A percentile compares a stretch with the other conserved stretches of the same genome.
These are phyloP conservation scores for Nematopogon swammerdamellus DNA, from an alignment of 2,888 invertebrate species.

Conservation along the genomic window DNA sequence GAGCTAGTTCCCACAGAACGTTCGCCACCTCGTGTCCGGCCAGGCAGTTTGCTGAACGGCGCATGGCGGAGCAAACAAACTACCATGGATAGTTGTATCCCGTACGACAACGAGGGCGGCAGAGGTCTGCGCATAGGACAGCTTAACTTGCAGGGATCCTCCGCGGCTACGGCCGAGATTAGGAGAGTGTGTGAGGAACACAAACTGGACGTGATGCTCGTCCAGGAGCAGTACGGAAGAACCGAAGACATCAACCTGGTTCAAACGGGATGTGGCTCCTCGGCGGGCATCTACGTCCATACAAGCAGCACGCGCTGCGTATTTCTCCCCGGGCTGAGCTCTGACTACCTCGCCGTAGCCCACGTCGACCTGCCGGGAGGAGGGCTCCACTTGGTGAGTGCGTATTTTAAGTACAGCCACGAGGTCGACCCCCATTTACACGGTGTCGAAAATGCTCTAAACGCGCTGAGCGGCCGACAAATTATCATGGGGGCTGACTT, in stretches of 20 bases:
- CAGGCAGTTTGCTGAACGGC: not conserved
- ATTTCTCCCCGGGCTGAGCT: slow-evolving; percentile 2
- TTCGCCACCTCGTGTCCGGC: not conserved
- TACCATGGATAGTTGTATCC: not conserved
- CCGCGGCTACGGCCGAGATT: not conserved
- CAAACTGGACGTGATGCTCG: not conserved
- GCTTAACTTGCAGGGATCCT: not conserved
- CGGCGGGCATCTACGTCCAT: slow-evolving; percentile 5
- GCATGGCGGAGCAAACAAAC: not conserved
- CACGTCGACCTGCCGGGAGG: not conserved
- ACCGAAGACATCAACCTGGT: no score
- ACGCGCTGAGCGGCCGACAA: not conserved
- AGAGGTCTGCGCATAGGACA: no score
- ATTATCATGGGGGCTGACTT: not conserved
- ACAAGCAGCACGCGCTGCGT: slow-evolving; percentile 2
- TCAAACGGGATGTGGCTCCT: no score
- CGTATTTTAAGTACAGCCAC: not conserved
- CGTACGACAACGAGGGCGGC: no score
- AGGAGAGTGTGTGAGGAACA: not conserved
- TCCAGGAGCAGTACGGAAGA: not conserved
- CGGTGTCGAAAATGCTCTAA: not conserved
- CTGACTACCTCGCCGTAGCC: slow-evolving; percentile 2
- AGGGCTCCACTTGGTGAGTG: not conserved
- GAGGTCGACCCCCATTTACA: not conserved
- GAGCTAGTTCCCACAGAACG: not conserved